Evolutionary conservation across 2,888 invertebrate genomes (phyloP), one percentile per base, ranked within the genome.

Genomic region (Lutraria lutraria): DNA sequence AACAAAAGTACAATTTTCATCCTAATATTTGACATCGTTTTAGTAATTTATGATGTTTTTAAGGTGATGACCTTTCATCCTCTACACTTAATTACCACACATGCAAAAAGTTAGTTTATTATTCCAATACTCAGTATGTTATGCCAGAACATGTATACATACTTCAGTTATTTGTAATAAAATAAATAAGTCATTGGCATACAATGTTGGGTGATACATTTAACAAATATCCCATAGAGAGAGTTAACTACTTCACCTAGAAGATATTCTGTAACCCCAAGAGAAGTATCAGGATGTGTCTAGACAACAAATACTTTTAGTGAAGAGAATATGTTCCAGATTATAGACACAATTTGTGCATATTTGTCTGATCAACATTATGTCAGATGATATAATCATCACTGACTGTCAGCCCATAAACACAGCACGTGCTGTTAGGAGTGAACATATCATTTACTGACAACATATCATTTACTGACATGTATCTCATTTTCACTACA

Each of bases 181-280:
- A 43, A 43, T 43, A 43, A 4, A 43, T 8, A 43, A 68, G 25
- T n/a, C n/a, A 68, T 25, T n/a, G 63, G 63, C 25, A 68, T 25
- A 25, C 13, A 12, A 68, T 25, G 25, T 25, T 25, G n/a, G 21
- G 25, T 68, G 25, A 25, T 68, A 68, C 25, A 13, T 68, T 68
- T 68, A 25, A 68, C 63, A 68, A 68, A 68, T n/a, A n/a, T 25
- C n/a, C 63, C 25, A 68, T 68, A 68, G 63, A 68, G 25, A 25
- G n/a, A n/a, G 1, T 63, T 25, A 13, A 68, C 25, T n/a, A 68
- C 25, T 68, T 68, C 25, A 68, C 63, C 63, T 68, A 68, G n/a
- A 25, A 68, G 63, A 13, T 25, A 68, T 12, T n/a, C 63, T 68
- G n/a, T 68, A 25, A 68, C n/a, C 25, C n/a, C 8, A 63, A 63